phyloP scores from a whole-genome alignment of 2,797 vertebrate genomes.

The Enteromius fasciolatus region DNA sequence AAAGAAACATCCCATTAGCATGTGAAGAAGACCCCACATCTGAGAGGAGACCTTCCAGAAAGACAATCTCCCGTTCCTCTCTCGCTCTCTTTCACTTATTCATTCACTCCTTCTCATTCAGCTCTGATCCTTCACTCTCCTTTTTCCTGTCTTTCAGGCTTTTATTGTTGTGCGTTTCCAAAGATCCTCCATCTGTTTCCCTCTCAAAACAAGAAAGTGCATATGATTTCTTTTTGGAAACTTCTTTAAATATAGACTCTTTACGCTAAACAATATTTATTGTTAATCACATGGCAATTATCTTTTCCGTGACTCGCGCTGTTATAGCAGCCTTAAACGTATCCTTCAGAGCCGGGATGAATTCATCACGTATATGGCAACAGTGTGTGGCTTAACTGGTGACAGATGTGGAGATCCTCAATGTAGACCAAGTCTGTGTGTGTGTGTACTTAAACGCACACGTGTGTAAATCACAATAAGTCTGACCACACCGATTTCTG shows the following conservation, averaged over 20 bases:
- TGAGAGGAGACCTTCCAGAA: conserved; percentile 82
- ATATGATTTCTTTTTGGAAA: conserved; percentile 32
- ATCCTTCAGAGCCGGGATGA: conserved; percentile 45
- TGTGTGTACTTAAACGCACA: neutral
- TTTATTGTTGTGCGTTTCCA: conserved; percentile 65
- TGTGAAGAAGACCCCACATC: conserved; percentile 86
- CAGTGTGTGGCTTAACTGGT: conserved; percentile 51
- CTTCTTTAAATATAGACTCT: conserved; percentile 44
- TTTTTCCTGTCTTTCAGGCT: conserved; percentile 64
- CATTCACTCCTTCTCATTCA: conserved; percentile 75
- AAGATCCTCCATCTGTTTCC: conserved; percentile 61
- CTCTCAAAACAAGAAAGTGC: conserved; percentile 51
- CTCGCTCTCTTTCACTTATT: conserved; percentile 75
- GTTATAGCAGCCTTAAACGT: conserved; percentile 47
- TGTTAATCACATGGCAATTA: conserved; percentile 52
- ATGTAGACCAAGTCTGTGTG: conserved; percentile 2
- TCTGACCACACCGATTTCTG: conserved; percentile 45
- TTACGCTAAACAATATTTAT: conserved; percentile 55
- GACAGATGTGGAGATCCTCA: conserved; percentile 60
- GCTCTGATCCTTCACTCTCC: conserved; percentile 71
- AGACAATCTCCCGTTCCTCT: conserved; percentile 79
- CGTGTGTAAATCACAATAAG: conserved; percentile 49
- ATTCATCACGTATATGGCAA: conserved; percentile 55
- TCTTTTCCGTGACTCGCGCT: conserved; percentile 35
- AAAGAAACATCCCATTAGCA: conserved; percentile 83